Evolutionary conservation across 1,140 invertebrate species (phyloP), one percentile per base, ranked within the genome.

Genomic region (Cotesia chilonis): DNA sequence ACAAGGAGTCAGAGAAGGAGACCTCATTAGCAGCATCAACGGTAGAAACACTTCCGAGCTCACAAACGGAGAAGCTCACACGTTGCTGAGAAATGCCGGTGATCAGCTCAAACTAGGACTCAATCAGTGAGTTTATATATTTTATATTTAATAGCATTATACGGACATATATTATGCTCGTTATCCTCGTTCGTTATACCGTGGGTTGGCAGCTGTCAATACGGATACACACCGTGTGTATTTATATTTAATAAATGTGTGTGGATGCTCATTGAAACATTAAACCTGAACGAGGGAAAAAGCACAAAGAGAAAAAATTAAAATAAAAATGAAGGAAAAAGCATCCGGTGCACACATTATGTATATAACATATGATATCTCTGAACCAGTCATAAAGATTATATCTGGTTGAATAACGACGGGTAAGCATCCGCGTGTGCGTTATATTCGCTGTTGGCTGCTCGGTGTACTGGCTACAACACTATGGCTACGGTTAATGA

Each of bases 11-110:
- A 85, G 93, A 68, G 93, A 95, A 85, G 94, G 93, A 52, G 93
- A 94, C 81, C 88, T 94, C 69, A 93, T 95, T 76, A 91, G 91
- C 47, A 91, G 91, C 64, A 94, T 95, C 79, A 94, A 95, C 84
- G 92, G 91, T 17, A 89, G 89, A 70, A 84, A 89, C 14, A 93
- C 93, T 1, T 88, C 89, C 71, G 87, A 89, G 74, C 88, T 95
- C 79, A 92, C 89, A 51, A 94, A 94, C 80, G 88, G 90, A 37
- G 92, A 94, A 77, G 92, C 93, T 12, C 93, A 94, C 78, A 88
- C 89, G 37, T 88, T 94, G 74, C 87, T 94, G 70, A 90, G 91
- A 80, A 91, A 90, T 74, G 90, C 92, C 28, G 92, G 92, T 66
- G 90, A 92, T 57, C 89, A 89, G 41, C 86, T 95, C 9, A 90